Conservation (phyloP, 2,888 invertebrate genomes). For the Oscheius sp. region DNA sequence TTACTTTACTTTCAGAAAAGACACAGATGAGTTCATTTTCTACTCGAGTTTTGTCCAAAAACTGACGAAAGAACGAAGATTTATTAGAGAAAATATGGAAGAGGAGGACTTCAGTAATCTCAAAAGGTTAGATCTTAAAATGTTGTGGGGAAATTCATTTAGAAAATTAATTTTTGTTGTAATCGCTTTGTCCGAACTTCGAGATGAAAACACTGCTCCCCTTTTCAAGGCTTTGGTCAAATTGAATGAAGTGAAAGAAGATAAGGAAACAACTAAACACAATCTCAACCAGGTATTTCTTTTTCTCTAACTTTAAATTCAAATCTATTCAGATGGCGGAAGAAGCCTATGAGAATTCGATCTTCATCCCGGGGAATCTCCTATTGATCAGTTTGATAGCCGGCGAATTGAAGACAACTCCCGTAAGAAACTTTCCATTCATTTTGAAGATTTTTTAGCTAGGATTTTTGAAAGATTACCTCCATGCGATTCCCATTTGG, state of each 20-base stretch:
- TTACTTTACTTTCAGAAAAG: neutral
- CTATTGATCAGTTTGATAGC: constrained; percentile 12
- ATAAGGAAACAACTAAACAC: too few relatives aligned
- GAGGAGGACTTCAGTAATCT: constrained; percentile 9
- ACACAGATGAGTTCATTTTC: constrained; percentile 18
- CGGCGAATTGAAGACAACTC: neutral
- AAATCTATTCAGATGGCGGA: neutral
- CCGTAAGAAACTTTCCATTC: neutral
- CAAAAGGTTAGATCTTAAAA: neutral
- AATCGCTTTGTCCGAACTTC: constrained; percentile 6
- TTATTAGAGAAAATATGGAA: neutral
- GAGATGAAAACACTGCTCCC: constrained; percentile 5
- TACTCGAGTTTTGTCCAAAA: constrained; percentile 2
- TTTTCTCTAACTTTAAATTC: neutral
- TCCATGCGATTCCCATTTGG: neutral
- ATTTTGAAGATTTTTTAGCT: neutral
- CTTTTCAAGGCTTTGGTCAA: constrained; percentile 24
- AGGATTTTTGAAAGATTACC: neutral
- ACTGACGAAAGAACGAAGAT: neutral
- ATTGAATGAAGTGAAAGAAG: constrained; percentile 4
- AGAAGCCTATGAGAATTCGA: neutral
- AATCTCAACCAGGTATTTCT: neutral
- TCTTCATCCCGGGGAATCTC: constrained; percentile 10
- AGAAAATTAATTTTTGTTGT: constrained; percentile 9
- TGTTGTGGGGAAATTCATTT: neutral